Conservation (phyloP, 2,113 vertebrate species). For the Tenrec ecaudatus region DNA sequence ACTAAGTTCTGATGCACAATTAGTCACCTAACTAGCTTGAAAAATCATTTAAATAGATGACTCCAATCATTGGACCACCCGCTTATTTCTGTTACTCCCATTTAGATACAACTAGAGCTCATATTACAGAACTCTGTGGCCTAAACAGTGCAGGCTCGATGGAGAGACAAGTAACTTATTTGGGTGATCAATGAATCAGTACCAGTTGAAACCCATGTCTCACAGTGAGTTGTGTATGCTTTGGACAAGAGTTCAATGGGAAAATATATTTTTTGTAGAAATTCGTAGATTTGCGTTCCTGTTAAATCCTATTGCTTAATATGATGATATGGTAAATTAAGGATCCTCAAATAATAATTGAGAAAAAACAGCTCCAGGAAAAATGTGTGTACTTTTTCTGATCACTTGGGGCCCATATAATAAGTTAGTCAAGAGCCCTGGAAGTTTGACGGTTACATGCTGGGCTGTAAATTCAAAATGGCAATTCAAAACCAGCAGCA, state of each 20-base stretch:
- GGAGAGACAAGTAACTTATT: not conserved
- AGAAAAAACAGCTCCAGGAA: not conserved
- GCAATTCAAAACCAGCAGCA: too few species aligned
- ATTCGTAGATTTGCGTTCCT: not conserved
- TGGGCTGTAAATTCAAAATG: too few species aligned
- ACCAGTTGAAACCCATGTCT: not conserved
- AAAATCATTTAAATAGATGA: constrained; percentile 72
- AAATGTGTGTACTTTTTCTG: not conserved
- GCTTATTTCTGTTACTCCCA: constrained; percentile 62
- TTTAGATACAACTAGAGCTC: constrained; percentile 33
- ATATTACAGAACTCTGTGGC: not conserved
- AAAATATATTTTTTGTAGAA: not conserved
- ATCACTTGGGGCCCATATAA: not conserved
- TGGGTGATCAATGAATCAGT: not conserved
- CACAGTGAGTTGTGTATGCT: not conserved
- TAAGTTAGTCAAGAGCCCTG: not conserved
- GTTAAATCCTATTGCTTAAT: not conserved
- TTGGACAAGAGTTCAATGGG: not conserved
- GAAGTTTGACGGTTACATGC: too few species aligned
- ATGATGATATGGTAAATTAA: not conserved
- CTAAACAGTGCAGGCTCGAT: not conserved
- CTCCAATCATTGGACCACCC: constrained; percentile 57
- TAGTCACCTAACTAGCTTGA: constrained; percentile 79
- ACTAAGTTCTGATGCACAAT: constrained; percentile 70
- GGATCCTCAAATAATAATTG: not conserved